These are phyloP conservation scores for Nemoura dubitans DNA, from an alignment of 2,888 invertebrate genomes.

Conservation along the genomic window DNA sequence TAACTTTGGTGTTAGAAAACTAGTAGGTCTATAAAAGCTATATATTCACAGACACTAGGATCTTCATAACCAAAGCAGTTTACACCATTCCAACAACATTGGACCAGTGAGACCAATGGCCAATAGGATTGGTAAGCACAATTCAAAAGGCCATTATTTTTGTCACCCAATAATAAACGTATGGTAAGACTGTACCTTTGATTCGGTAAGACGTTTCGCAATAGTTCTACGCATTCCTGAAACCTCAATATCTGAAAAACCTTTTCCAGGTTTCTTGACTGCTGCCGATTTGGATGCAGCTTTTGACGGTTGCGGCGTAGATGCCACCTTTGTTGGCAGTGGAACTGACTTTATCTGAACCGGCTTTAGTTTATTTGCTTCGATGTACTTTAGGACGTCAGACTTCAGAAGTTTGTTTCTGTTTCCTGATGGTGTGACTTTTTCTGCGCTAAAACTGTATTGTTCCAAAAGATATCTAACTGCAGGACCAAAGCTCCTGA, in stretches of 20 bases:
- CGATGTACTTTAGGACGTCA: conserved; percentile 64
- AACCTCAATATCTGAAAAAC: conserved; percentile 66
- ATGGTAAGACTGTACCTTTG: conserved; percentile 68
- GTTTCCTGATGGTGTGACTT: conserved; percentile 67
- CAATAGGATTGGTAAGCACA: no score
- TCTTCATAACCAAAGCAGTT: no score
- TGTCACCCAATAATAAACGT: no score
- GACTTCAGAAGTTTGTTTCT: conserved; percentile 69
- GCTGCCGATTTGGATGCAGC: conserved; percentile 49
- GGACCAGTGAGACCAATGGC: no score
- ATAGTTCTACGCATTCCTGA: conserved; percentile 70
- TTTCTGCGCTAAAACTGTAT: conserved; percentile 63
- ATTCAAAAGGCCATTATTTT: no score
- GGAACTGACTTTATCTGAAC: conserved; percentile 55
- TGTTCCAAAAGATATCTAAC: conserved; percentile 68
- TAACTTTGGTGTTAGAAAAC: no score
- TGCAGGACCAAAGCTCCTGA: conserved; percentile 67
- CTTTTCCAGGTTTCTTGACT: conserved; percentile 52
- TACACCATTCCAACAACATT: no score
- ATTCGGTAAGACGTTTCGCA: conserved; percentile 70
- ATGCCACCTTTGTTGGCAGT: conserved; percentile 46
- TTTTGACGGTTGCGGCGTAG: conserved; percentile 32
- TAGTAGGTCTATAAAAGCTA: no score
- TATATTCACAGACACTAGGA: no score
- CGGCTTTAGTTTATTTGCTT: conserved; percentile 60